Percentiles rank a stretch among this genome's conserved stretches.
These are phyloP conservation scores for Liopterus haemorrhoidalis DNA, from an alignment of 2,888 invertebrate genomes.

Conservation along the genomic window DNA sequence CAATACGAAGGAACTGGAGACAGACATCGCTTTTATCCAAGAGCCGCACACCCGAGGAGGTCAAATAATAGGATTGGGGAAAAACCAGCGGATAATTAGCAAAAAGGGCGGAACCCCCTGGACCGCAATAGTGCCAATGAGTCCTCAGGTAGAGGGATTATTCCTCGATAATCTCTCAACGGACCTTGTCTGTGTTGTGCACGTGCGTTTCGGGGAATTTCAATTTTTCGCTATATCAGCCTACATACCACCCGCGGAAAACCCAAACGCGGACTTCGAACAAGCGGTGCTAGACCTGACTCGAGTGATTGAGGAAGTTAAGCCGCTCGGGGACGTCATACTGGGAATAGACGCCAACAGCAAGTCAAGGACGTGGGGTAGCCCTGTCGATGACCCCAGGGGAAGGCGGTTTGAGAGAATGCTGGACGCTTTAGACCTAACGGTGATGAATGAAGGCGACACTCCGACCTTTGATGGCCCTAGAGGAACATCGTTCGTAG, in stretches of 20 bases:
- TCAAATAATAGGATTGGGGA: conserved; percentile 3
- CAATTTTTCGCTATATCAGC: conserved; percentile 6
- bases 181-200: neutral
- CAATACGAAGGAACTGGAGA: neutral
- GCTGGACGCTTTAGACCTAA: neutral
- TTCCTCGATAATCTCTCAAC: conserved; percentile 1
- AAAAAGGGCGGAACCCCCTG: neutral
- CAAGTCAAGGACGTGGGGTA: conserved; percentile 13
- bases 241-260: neutral
- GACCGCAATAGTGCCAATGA: neutral
- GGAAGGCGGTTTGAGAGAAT: neutral
- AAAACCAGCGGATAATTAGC: neutral
- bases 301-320: too few species aligned
- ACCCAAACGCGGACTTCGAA: neutral
- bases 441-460: conserved; percentile 2
- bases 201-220: too few species aligned
- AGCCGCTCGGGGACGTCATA: conserved; percentile 10
- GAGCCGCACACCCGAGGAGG: conserved; percentile 4
- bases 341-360: conserved; percentile 8
- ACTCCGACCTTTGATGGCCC: conserved; percentile 11
- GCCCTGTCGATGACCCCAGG: neutral
- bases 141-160: neutral
- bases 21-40: conserved; percentile 7
- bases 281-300: too few species aligned
- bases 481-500: conserved; percentile 5